phyloP scores from a whole-genome alignment of 1,140 invertebrate species.

The Alviniconcha marisindica region DNA sequence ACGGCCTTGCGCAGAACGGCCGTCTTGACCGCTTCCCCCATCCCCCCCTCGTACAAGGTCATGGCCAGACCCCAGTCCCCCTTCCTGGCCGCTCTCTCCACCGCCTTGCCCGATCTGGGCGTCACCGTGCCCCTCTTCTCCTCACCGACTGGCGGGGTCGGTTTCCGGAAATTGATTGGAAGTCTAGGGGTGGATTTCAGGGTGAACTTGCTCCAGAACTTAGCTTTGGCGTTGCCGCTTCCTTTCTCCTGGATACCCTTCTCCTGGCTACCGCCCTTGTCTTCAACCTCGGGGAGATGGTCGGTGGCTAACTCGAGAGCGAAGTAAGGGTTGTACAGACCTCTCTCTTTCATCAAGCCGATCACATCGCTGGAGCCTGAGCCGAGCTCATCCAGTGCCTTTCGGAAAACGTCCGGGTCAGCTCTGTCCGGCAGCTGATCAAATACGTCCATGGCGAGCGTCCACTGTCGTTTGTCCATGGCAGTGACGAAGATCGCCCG shows the following conservation, averaged over 20 bases:
- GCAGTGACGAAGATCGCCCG: background rate
- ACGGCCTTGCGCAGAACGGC: background rate
- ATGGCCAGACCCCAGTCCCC: constrained; percentile 8
- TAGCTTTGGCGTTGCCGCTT: background rate
- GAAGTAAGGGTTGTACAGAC: background rate
- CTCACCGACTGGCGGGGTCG: background rate
- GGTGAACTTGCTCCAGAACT: background rate
- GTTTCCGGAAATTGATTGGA: background rate
- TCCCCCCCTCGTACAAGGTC: background rate
- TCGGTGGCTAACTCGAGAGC: background rate
- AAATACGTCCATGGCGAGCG: background rate
- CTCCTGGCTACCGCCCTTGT: background rate
- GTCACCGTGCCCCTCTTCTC: background rate
- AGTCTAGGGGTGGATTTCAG: background rate
- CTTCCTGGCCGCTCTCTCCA: background rate
- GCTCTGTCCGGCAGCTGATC: background rate
- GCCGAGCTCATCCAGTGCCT: background rate
- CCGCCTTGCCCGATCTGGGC: background rate
- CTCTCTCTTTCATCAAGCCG: background rate
- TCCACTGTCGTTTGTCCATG: background rate
- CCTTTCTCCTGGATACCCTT: too few relatives aligned
- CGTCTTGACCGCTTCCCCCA: constrained; percentile 8
- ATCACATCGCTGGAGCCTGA: background rate
- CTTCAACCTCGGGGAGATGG: background rate
- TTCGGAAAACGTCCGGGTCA: background rate